Conservation (phyloP, 92 coral and sea anemone species). For the Blastomussa wellsi region DNA sequence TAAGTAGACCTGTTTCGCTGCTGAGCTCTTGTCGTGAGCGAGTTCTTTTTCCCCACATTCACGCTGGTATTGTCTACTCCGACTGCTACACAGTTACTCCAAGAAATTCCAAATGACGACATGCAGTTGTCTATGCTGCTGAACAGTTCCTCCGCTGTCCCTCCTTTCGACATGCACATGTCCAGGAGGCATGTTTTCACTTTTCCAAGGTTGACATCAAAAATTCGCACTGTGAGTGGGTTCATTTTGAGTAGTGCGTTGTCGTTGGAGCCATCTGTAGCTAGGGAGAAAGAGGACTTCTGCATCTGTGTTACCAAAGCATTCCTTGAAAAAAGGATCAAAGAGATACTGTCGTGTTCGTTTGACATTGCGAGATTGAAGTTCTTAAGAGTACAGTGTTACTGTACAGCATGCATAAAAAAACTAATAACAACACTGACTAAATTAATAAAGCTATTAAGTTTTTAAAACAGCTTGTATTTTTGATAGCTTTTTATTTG, state of each 20-base stretch:
- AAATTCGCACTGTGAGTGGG: neutral
- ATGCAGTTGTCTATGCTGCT: constrained; percentile 8
- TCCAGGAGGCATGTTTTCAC: neutral
- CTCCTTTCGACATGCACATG: neutral
- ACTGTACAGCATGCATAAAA: no score
- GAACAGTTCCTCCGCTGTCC: constrained; percentile 14
- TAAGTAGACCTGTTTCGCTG: neutral
- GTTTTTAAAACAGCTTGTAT: no score
- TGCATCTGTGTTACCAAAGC: neutral
- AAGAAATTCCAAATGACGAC: neutral
- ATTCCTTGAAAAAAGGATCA: neutral
- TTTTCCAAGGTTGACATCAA: no score
- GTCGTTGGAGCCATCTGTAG: neutral
- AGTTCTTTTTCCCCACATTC: constrained; percentile 44
- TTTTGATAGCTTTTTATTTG: no score
- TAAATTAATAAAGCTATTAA: no score
- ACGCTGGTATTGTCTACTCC: constrained; percentile 53
- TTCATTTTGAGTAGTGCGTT: neutral
- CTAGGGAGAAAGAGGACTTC: neutral
- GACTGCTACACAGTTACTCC: constrained; percentile 46
- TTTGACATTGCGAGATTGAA: neutral
- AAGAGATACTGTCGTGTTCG: no score
- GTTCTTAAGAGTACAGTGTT: neutral
- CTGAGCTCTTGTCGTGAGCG: constrained; percentile 25
- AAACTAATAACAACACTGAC: no score